Base-by-base conservation (phyloP, 2,888 invertebrate species). In the Rotaria macrura region DNA sequence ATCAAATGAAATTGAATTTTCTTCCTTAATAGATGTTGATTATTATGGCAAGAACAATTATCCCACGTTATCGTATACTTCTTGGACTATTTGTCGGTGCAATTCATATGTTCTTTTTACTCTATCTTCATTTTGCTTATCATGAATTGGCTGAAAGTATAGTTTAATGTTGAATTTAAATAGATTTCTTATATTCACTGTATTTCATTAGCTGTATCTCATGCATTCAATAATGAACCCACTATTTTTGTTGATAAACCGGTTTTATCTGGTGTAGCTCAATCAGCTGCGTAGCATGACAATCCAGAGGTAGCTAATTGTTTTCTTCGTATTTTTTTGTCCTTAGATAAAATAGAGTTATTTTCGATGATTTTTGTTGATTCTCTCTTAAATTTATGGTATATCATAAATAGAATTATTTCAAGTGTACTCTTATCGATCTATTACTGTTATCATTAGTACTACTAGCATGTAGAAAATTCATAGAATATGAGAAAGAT, bases 61-160 rank as follows among this genome's bases (percentile, higher is more conserved):
- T 43, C 34, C 79, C 79, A 79, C 79, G 79, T 25, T 91, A 91
- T 88, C 89, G 90, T 83, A 87, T 91, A 86, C 88, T 91, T 83
- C 88, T 91, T 17, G 89, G 89, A 86, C 88, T 88, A 9, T 87
- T 88, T 38, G 88, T 91, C 1, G 89, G 90, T 9, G 88, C 88
- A 10, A 86, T 92, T 23, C 91, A 92, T 87, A 88, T 92, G 40
- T 87, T 91, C 23, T 91, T 92, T 87, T 89, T 92, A 54, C 88
- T 91, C 25, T 92, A 92, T 88, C 88, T 92, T 83, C 92, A 92
- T 88, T 92, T 92, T 88, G 92, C 92, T 20, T 92, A 92, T 88
- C 92, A 92, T 88, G 89, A 90, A 85, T 90, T 91, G 87, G 91
- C 92, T 43, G 89, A 89, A 89, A 89, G 90, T 90, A 87, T 25